Evolutionary conservation across 2,888 invertebrate genomes (phyloP).

Genomic region (Myathropa florea): DNA sequence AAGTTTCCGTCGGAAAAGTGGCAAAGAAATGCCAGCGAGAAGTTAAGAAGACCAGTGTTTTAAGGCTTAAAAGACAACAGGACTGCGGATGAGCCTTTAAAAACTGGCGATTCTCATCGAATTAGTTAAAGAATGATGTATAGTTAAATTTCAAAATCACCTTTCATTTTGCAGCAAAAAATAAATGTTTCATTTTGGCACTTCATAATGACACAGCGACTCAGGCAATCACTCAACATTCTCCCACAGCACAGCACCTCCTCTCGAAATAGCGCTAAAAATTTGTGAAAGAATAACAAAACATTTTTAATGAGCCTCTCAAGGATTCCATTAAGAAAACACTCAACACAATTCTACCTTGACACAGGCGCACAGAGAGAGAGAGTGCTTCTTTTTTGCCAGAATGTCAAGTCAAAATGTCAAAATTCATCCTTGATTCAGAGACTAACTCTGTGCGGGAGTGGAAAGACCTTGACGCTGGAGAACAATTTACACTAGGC

Average conservation of each 20-base stretch:
- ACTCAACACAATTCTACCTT: neutral
- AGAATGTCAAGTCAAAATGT: neutral
- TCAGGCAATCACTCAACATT: neutral
- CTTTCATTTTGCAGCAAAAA: neutral
- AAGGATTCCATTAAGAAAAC: neutral
- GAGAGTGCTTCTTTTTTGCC: neutral
- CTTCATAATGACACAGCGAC: neutral
- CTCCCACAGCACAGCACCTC: neutral
- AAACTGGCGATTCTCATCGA: too few species aligned
- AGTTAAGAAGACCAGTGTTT: too few species aligned
- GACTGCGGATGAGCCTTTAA: too few species aligned
- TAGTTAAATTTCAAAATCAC: too few species aligned
- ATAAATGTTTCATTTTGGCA: neutral
- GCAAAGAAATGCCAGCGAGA: too few species aligned
- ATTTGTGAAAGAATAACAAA: neutral
- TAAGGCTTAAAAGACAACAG: too few species aligned
- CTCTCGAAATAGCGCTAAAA: neutral
- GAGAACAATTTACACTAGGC: neutral
- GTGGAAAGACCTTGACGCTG: constrained; percentile 2
- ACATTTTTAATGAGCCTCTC: neutral
- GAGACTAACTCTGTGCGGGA: neutral
- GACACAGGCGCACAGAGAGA: neutral
- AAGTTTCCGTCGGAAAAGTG: too few species aligned
- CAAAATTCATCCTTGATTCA: constrained; percentile 1
- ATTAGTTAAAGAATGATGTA: too few species aligned